phyloP scores from a whole-genome alignment of 2,797 vertebrate genomes.

The Strix occidentalis region DNA sequence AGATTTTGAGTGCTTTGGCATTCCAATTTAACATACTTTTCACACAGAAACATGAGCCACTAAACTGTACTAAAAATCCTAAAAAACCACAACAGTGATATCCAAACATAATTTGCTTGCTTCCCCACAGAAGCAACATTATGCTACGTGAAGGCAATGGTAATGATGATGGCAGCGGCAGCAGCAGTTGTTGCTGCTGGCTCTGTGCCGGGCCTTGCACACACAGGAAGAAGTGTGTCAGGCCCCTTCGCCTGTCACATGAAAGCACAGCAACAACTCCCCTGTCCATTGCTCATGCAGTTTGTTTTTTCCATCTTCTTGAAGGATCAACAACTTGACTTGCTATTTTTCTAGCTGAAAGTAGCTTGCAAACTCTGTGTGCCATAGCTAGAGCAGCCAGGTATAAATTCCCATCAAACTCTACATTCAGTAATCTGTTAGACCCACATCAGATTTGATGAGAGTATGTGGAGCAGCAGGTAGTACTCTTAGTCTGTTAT shows the following conservation, averaged over 20 bases:
- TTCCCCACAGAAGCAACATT: not conserved
- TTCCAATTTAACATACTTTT: not conserved
- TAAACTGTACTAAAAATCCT: not conserved
- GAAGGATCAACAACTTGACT: not conserved
- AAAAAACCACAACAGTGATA: not conserved
- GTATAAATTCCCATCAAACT: not conserved
- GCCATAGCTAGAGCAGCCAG: not conserved
- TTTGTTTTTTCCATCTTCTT: not conserved
- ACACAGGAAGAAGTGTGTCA: not conserved
- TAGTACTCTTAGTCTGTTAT: not conserved
- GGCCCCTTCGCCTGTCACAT: not conserved
- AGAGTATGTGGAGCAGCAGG: not conserved
- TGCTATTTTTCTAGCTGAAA: not conserved
- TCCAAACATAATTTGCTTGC: not conserved
- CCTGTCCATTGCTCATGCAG: not conserved
- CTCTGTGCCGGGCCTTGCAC: not conserved
- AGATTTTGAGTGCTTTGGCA: not conserved
- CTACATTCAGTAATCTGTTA: not conserved
- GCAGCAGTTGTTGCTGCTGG: not conserved
- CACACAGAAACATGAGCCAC: not conserved
- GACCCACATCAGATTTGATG: not conserved
- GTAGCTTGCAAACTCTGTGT: not conserved
- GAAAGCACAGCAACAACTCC: not conserved
- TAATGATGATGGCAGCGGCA: not conserved
- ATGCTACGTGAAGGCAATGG: not conserved